Base-by-base conservation (phyloP, 2,797 vertebrate genomes). In the Amniataba percoides region DNA sequence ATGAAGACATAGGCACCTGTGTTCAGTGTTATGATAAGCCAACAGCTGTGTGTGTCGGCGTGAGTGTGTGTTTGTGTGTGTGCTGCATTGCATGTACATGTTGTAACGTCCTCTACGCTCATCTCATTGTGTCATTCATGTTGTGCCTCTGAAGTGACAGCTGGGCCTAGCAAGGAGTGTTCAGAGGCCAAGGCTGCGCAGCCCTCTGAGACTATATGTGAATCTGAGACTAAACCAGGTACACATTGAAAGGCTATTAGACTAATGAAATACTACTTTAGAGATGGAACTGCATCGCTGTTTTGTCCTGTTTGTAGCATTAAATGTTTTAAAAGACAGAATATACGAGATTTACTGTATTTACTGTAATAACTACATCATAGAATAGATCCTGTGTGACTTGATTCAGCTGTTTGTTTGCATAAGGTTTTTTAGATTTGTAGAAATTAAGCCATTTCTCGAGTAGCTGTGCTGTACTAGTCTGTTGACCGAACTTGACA, bases 161-260 rank as follows among this genome's bases (percentile, higher is more conserved):
- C 90, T 85, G 88, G 74, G 84, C 77, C 86, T 87, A 90, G 62
- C 81, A 79, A 74, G 85, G 93, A 94, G 73, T 58, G 86, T 87
- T 91, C 92, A 90, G 87, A 85, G 72, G 87, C 65, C 80, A 75
- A 75, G 73, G 82, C 90, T 90, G 91, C 93, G 64, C 87, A 80
- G 53, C 78, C 51, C 63, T 71, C 87, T 83, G 82, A 93, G 76
- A 79, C 81, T 93, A 87, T 85, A 67, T 87, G 89, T 88, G 89
- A 89, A 63, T 81, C 89, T 85, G 87, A 91, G 70, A 63, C 84
- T 83, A 86, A 89, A 85, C 42, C 92, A 95, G 94, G 93, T 94
- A 94, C 87, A 86, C 34, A 19, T 45, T 64, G 45, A 86, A 65
- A 65, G 45, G 78, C 62, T 67, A 23, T 51, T 34, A 76, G 39